Percentiles rank a stretch among this genome's conserved stretches.
Evolutionary conservation across 37 sponge, comb jelly and placozoan genomes (phyloP).

Genomic region (Chondrosia reniformis): DNA sequence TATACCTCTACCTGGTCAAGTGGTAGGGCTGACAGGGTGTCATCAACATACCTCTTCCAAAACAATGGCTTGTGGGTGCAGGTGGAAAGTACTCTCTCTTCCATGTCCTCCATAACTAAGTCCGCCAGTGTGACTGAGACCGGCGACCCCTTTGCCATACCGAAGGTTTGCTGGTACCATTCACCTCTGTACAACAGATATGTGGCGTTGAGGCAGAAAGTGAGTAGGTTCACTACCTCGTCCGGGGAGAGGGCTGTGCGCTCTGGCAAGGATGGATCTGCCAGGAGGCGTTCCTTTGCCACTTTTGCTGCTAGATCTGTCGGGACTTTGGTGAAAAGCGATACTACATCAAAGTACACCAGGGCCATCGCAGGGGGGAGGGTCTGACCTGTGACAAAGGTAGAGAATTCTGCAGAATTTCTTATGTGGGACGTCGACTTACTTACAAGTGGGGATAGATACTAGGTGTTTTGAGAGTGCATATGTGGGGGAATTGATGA

Average conservation of each 20-base stretch:
- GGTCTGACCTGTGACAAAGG: slow-evolving; percentile 10
- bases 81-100: slow-evolving; percentile 5
- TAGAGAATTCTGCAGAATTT: slow-evolving; percentile 6
- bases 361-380: background rate
- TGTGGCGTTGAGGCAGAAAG: slow-evolving; percentile 4
- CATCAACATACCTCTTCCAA: slow-evolving; percentile 33
- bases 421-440: slow-evolving; percentile 1
- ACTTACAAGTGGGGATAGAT: slow-evolving; percentile 31
- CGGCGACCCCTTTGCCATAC: slow-evolving; percentile 1
- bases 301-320: slow-evolving; percentile 9
- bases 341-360: slow-evolving; percentile 13
- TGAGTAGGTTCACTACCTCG: background rate
- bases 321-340: slow-evolving; percentile 15
- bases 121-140: background rate
- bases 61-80: slow-evolving; percentile 4
- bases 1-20: background rate
- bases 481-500: slow-evolving; percentile 27
- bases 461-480: slow-evolving; percentile 19
- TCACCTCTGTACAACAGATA: background rate
- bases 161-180: slow-evolving; percentile 7
- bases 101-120: background rate
- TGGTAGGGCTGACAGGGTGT: slow-evolving; percentile 17
- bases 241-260: slow-evolving; percentile 12
- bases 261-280: background rate
- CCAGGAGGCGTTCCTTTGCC: background rate